Evolutionary conservation across 2,888 invertebrate genomes (phyloP).

Genomic region (Harmothoe impar): DNA sequence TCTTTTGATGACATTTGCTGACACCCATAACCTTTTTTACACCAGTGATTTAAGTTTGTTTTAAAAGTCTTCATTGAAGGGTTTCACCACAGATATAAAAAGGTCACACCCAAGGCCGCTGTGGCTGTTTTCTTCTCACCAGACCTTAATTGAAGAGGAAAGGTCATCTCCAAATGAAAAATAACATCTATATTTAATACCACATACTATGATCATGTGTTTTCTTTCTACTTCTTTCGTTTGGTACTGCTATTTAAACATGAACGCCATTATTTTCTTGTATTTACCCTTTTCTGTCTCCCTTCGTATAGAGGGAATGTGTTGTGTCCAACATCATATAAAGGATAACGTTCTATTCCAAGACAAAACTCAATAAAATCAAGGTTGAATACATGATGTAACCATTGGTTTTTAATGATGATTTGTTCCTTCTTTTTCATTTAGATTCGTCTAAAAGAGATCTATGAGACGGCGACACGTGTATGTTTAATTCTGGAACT

Average conservation of each 20-base stretch:
- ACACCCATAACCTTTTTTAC: constrained; percentile 10
- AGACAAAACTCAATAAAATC: background rate
- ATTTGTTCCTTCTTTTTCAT: background rate
- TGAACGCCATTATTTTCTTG: too few relatives aligned
- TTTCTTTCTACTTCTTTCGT: background rate
- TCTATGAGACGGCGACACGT: constrained; percentile 79
- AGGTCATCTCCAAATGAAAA: constrained; percentile 15
- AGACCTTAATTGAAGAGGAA: background rate
- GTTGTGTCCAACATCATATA: too few relatives aligned
- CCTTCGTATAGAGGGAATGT: too few relatives aligned
- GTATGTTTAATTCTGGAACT: constrained; percentile 80
- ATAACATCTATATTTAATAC: background rate
- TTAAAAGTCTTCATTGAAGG: background rate
- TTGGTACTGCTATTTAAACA: too few relatives aligned
- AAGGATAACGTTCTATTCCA: too few relatives aligned
- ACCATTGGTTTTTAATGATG: too few relatives aligned
- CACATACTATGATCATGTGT: background rate
- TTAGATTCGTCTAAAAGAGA: constrained; percentile 81
- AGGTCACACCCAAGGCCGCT: background rate
- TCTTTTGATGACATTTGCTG: background rate
- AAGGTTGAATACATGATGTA: too few relatives aligned
- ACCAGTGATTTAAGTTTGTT: background rate
- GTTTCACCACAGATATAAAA: background rate
- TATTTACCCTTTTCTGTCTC: too few relatives aligned
- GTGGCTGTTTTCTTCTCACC: background rate